Percentiles rank a stretch among this genome's conserved stretches.
These are phyloP conservation scores for Teinopalpus imperialis DNA, from an alignment of 2,888 invertebrate genomes.

Conservation along the genomic window DNA sequence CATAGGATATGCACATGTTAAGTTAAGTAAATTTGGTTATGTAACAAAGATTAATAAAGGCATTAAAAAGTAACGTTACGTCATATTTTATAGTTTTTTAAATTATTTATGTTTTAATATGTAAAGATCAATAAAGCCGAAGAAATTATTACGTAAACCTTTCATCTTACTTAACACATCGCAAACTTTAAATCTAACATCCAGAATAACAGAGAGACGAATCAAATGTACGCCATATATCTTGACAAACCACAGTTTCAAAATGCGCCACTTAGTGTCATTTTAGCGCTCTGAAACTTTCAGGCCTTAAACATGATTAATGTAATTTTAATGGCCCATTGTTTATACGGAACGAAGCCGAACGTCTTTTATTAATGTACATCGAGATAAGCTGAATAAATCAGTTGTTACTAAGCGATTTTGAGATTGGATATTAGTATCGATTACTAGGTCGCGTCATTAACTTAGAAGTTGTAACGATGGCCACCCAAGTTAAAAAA, in stretches of 20 bases:
- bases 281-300: constrained; percentile 35
- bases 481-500: constrained; percentile 3
- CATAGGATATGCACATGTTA: no score
- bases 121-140: no score
- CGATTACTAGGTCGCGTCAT: constrained; percentile 27
- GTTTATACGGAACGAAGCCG: constrained; percentile 38
- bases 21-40: no score
- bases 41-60: no score
- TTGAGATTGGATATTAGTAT: constrained; percentile 18
- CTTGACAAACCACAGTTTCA: constrained; percentile 17
- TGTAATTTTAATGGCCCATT: constrained; percentile 58
- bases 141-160: no score
- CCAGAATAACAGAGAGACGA: neutral
- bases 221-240: constrained; percentile 12
- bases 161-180: no score
- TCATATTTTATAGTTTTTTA: no score
- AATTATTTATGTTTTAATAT: no score
- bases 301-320: constrained; percentile 49
- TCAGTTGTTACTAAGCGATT: constrained; percentile 9
- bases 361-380: constrained; percentile 36
- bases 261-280: constrained; percentile 34
- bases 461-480: constrained; percentile 1
- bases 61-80: no score
- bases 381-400: constrained; percentile 22
- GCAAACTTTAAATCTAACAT: neutral